Base-by-base conservation (phyloP, 1,140 invertebrate species). In the Eumaeus atala region DNA sequence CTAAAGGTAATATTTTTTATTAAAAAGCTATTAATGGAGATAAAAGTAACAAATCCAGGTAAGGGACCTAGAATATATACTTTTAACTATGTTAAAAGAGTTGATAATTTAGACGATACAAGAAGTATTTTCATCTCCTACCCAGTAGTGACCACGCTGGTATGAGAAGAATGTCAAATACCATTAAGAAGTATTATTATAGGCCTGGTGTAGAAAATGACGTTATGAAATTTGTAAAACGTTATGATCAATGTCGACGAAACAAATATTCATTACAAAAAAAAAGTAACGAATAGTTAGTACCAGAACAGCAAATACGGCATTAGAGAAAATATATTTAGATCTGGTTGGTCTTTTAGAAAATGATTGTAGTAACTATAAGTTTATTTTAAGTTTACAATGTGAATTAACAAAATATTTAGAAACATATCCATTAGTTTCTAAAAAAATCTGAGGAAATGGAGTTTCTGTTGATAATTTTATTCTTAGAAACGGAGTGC, bases 1-100 rank as follows among this genome's bases (percentile, higher is more conserved):
- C 56, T 51, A 37, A 56, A 36, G 36, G 42, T 9, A 64, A 64
- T 55, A 37, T 52, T 47, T 6, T 58, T 56, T 51, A 55, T 65
- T 14, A 12, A 52, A 38, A 48, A 61, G 21, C 16, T 65, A 36
- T 34, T 18, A 14, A 48, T 3, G 47, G 48, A 51, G 53, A 61
- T 51, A 59, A 58, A 51, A 8, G 10, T 2, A 0, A 2, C 6
- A n/a, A 34, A 21, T 42, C 54, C 3, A 48, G 57, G 52, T 36
- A 47, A n/a, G 47, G 55, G 57, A 33, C 55, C 53, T 17, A 54
- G 58, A 12, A 40, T 62, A n/a, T 53, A 28, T 58, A 50, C 58
- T 44, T n/a, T 59, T 47, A 17, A 33, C 40, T 40, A 59, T 9
- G 58, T 59, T 3, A 17, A 40, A 38, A 3, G 37, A 11, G 42